Conservation (phyloP, 35 echinoderm and acorn worm genomes). For the Ophiothrix spiculata region DNA sequence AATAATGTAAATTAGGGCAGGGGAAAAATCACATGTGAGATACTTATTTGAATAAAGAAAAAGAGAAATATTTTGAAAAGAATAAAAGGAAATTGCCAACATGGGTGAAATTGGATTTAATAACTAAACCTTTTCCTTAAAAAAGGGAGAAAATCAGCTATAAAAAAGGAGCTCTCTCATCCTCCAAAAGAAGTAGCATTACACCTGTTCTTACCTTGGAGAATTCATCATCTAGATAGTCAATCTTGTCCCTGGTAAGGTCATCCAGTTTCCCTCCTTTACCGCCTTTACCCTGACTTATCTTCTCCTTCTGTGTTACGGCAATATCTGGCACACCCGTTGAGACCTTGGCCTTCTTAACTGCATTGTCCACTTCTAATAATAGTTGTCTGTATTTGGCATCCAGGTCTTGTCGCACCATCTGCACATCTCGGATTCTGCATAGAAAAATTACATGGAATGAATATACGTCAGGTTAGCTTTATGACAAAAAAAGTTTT, state of each 20-base stretch:
- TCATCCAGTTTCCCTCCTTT: conserved; percentile 79
- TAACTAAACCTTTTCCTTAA: no score
- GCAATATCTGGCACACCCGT: conserved; percentile 58
- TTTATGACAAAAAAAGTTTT: no score
- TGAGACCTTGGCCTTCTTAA: conserved; percentile 26
- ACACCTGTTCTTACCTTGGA: conserved; percentile 51
- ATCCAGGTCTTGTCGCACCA: conserved; percentile 74
- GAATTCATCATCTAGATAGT: conserved; percentile 55
- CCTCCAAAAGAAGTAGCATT: no score
- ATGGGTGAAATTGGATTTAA: no score
- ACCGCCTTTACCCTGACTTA: conserved; percentile 74
- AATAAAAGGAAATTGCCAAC: no score
- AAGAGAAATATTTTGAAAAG: no score
- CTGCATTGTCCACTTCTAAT: conserved; percentile 45
- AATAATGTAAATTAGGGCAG: no score
- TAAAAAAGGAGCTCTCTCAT: neutral
- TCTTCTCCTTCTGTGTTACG: conserved; percentile 91
- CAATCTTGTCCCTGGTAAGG: conserved; percentile 69
- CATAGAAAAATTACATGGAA: no score
- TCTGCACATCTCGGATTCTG: conserved; percentile 93
- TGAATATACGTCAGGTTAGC: no score
- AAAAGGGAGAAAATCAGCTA: neutral
- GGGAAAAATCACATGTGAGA: no score
- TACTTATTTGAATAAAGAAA: no score
- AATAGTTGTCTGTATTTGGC: conserved; percentile 61